Base-by-base conservation (phyloP, 2,113 vertebrate species). In the Apaloderma vittatum region DNA sequence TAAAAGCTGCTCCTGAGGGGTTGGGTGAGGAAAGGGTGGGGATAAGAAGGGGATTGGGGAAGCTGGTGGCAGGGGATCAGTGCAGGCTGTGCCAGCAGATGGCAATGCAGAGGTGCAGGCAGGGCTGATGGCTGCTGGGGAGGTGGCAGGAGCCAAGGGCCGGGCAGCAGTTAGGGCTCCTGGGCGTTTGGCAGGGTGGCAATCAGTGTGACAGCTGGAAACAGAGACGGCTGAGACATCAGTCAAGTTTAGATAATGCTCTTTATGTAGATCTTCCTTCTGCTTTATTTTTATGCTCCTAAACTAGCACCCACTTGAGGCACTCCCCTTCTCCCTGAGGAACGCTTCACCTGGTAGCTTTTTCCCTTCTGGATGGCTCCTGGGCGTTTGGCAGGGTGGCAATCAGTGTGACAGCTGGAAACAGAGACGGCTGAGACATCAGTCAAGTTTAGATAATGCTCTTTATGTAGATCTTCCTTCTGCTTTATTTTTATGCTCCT, bases 221-320 rank as follows among this genome's bases (percentile, higher is more conserved):
- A 48, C 15, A 11, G 59, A 29, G 13, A 1, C 52, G 19, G 13
- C 37, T 5, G 14, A 34, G 58, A 21, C 32, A 2, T 43, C 4
- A 43, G 13, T 26, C 4, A 62, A 52, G 40, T 54, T 34, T 7
- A 23, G 26, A 2, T 51, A 11, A 57, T 52, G 8, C 17, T 14
- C 55, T 55, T 62, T 34, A 4, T 8, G 6, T 18, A 21, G 45
- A 10, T 67, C 5, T 9, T 4, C 9, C 7, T 72, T 23, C 18
- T 52, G 14, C n/a, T 58, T 62, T 43, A 11, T 46, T 30, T 5
- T 24, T 26, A 3, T 0, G 0, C 21, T 15, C 18, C 3, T 26
- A n/a, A 57, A 52, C 5, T 23, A 66, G 27, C 20, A 11, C 34
- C 20, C 2, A 0, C n/a, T 68, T 49, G 8, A 48, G 34, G 19